Conservation (phyloP, 2,113 vertebrate genomes). For the Scytalopus superciliaris region DNA sequence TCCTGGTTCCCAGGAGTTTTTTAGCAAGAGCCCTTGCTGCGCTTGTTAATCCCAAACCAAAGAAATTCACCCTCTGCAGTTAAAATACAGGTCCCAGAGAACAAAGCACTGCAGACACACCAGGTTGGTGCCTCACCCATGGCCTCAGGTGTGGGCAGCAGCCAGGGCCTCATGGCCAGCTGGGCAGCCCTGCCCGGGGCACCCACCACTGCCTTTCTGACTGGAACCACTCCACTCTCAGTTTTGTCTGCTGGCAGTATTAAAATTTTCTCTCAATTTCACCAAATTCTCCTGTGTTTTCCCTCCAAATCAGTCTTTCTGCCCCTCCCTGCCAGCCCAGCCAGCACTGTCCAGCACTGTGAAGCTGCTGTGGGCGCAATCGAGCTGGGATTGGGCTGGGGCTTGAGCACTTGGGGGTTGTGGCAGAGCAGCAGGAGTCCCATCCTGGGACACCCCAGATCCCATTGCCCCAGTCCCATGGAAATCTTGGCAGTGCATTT, state of each 20-base stretch:
- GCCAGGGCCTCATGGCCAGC: accelerated
- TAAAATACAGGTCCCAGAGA: neutral
- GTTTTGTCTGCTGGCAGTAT: neutral
- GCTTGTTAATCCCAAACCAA: neutral
- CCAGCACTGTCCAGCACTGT: accelerated
- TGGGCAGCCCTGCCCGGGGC: neutral
- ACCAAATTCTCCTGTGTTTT: neutral
- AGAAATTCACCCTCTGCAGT: neutral
- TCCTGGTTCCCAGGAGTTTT: neutral
- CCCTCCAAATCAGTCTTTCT: neutral
- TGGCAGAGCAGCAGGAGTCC: neutral
- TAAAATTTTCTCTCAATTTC: neutral
- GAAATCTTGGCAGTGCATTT: neutral
- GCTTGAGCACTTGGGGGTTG: accelerated
- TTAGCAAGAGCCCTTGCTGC: neutral
- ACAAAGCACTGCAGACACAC: neutral
- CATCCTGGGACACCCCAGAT: accelerated
- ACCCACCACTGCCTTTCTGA: neutral
- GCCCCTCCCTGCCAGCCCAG: no score
- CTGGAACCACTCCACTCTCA: neutral
- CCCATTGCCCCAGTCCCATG: accelerated
- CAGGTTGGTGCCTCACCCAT: neutral
- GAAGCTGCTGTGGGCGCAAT: neutral
- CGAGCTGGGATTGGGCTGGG: no score
- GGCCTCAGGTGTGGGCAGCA: accelerated